Percentiles rank a stretch among this genome's conserved stretches.
Evolutionary conservation across 2,113 vertebrate species (phyloP).

Genomic region (Tympanuchus pallidicinctus): DNA sequence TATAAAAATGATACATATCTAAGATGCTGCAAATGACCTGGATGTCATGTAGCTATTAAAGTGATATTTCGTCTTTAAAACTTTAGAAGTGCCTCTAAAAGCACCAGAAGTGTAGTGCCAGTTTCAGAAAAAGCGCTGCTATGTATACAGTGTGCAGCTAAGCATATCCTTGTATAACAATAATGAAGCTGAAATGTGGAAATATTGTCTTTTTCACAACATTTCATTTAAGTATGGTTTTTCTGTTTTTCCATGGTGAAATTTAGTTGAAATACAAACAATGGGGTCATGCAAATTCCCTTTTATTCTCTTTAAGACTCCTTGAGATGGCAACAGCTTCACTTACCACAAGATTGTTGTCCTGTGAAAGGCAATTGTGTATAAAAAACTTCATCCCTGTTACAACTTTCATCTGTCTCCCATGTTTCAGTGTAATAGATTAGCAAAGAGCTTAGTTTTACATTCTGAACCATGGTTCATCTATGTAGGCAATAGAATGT

Average conservation of each 20-base stretch:
- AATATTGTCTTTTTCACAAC: not conserved
- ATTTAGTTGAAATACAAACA: not conserved
- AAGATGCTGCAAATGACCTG: not conserved
- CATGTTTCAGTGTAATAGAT: slow-evolving; percentile 25
- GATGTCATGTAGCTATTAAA: not conserved
- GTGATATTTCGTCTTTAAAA: not conserved
- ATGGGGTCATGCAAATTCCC: not conserved
- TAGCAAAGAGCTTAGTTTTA: not conserved
- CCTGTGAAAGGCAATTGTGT: not conserved
- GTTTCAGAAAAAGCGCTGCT: not conserved
- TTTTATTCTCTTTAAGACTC: slow-evolving; percentile 10
- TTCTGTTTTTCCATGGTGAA: not conserved
- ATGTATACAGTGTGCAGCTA: not conserved
- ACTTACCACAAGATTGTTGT: not conserved
- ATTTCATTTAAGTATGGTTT: not conserved
- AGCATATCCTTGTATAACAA: not conserved
- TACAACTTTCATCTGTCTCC: slow-evolving; percentile 26
- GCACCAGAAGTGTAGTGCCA: not conserved
- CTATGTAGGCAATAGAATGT: not conserved
- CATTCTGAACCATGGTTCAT: not conserved
- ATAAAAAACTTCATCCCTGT: not conserved
- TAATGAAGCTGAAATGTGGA: not conserved
- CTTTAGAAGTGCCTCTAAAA: not conserved
- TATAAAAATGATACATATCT: not conserved
- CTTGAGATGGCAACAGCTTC: slow-evolving; percentile 20